Conservation (phyloP, 1,140 invertebrate species). For the Drosophila littoralis region DNA sequence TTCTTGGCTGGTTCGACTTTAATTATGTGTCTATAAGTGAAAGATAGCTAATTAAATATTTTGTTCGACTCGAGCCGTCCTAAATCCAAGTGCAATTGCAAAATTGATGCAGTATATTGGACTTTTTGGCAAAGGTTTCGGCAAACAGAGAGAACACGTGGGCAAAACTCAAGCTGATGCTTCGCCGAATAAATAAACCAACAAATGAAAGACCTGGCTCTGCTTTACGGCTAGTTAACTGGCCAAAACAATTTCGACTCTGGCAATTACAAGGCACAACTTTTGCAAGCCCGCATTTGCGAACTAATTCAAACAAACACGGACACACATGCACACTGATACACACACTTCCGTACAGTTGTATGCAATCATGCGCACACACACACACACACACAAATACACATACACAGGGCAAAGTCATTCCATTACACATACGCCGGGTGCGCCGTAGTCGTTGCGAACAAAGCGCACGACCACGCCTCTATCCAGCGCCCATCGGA, state of each 20-base stretch:
- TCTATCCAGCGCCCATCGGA: slow-evolving; percentile 1
- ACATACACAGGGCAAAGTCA: slow-evolving; percentile 6
- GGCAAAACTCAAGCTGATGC: slow-evolving; percentile 14
- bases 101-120: slow-evolving; percentile 22
- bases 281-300: slow-evolving; percentile 34
- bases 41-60: not conserved
- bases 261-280: slow-evolving; percentile 40
- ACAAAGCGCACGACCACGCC: slow-evolving; percentile 20
- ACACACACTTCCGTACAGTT: not conserved
- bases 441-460: slow-evolving; percentile 10
- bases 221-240: slow-evolving; percentile 17
- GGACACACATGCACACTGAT: not conserved
- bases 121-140: slow-evolving; percentile 18
- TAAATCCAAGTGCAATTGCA: not conserved
- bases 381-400: not conserved
- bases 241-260: slow-evolving; percentile 25
- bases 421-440: slow-evolving; percentile 44
- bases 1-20: too few relatives aligned
- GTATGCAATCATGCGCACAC: slow-evolving; percentile 8
- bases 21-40: not conserved
- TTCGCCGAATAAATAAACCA: slow-evolving; percentile 34
- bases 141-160: slow-evolving; percentile 3
- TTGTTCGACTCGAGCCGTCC: not conserved
- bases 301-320: slow-evolving; percentile 29
- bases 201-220: slow-evolving; percentile 20